Evolutionary conservation across 2,888 invertebrate genomes (phyloP), one percentile per base, ranked within the genome.

Genomic region (Cloeon dipterum): DNA sequence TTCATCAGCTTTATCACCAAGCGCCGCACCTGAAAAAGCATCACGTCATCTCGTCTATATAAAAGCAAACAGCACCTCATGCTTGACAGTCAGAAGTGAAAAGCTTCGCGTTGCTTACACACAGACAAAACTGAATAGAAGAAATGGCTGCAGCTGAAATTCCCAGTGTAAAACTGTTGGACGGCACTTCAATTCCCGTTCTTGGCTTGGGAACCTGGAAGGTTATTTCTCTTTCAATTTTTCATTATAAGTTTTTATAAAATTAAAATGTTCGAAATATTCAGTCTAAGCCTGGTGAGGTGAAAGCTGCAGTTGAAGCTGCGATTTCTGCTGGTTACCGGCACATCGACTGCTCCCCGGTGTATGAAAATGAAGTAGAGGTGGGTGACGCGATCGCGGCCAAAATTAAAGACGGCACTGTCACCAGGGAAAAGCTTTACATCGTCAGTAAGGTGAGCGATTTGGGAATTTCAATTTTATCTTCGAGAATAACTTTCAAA

Each of bases 151-250:
- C n/a, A n/a, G n/a, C n/a, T n/a, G n/a, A n/a, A n/a, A n/a, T n/a
- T n/a, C n/a, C n/a, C n/a, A n/a, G n/a, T n/a, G n/a, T n/a, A n/a
- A n/a, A n/a, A n/a, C n/a, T n/a, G n/a, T n/a, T n/a, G n/a, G n/a
- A n/a, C n/a, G 75, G 70, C 1, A 43, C 52, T 20, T 5, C n/a
- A 7, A 16, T 29, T 14, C 29, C 29, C 5, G 16, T 29, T 7
- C n/a, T 29, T n/a, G 29, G 29, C 11, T 29, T 29, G 8, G 29
- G 29, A 7, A 29, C 29, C 14, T 29, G 29, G 29, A 29, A 29
- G 29, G 29, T 29, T n/a, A n/a, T n/a, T n/a, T n/a, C n/a, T n/a
- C n/a, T n/a, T n/a, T n/a, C n/a, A n/a, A n/a, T n/a, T n/a, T n/a
- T n/a, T n/a, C n/a, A n/a, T n/a, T n/a, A n/a, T n/a, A n/a, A 8